Percentiles rank a stretch among this genome's conserved stretches.
These are phyloP conservation scores for Spodoptera litura DNA, from an alignment of 1,140 invertebrate species.

Conservation along the genomic window DNA sequence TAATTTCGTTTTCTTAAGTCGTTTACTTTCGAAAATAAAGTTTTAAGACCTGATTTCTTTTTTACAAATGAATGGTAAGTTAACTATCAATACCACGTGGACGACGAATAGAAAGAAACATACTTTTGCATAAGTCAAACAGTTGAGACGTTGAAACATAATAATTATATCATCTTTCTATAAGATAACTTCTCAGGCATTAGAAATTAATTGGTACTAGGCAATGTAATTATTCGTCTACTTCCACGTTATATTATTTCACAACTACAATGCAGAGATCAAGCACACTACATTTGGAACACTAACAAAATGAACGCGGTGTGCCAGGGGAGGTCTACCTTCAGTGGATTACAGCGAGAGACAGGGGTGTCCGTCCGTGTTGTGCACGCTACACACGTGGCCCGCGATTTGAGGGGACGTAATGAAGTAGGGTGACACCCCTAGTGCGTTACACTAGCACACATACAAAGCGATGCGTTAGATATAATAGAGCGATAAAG, in stretches of 20 bases:
- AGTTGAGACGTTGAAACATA: background rate
- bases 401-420: conserved; percentile 68
- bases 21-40: too few relatives aligned
- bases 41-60: too few relatives aligned
- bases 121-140: background rate
- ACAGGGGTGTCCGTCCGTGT: conserved; percentile 71
- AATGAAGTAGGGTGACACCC: conserved; percentile 78
- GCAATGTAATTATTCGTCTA: background rate
- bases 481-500: conserved; percentile 41
- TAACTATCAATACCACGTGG: too few relatives aligned
- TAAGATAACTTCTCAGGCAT: too few relatives aligned
- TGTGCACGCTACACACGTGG: conserved; percentile 75
- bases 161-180: too few relatives aligned
- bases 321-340: conserved; percentile 59
- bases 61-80: too few relatives aligned
- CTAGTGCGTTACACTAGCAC: conserved; percentile 38
- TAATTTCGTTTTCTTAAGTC: too few relatives aligned
- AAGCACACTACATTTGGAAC: background rate
- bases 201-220: too few relatives aligned
- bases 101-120: background rate
- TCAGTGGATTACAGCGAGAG: conserved; percentile 42
- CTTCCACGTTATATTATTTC: background rate
- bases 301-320: conserved; percentile 25
- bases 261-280: background rate
- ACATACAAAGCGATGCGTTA: conserved; percentile 14